Evolutionary conservation across 2,113 vertebrate species (phyloP).

Genomic region (Thomomys bottae): DNA sequence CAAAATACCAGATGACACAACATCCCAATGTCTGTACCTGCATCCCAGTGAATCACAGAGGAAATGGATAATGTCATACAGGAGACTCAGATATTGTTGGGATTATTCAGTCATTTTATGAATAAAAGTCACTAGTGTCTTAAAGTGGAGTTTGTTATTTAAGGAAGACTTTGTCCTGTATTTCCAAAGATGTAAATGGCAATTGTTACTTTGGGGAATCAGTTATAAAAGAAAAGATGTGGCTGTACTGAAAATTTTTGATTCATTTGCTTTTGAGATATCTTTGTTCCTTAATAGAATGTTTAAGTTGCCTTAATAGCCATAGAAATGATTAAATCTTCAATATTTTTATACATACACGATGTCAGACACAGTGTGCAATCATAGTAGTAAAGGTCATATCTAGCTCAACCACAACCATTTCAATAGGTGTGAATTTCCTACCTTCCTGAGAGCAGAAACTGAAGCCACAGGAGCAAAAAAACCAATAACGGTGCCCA

Average conservation of each 20-base stretch:
- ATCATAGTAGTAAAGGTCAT: neutral
- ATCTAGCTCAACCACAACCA: neutral
- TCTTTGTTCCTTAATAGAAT: no score
- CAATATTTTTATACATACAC: neutral
- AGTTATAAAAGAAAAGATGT: constrained; percentile 5
- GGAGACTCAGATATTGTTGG: constrained; percentile 16
- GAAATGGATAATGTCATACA: constrained; percentile 10
- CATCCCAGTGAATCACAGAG: constrained; percentile 32
- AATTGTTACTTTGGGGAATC: constrained; percentile 60
- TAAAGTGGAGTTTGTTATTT: constrained; percentile 41
- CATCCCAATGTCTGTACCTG: neutral
- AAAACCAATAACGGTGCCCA: no score
- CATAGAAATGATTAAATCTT: constrained; percentile 25
- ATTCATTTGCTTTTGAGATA: constrained; percentile 15
- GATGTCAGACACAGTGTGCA: neutral
- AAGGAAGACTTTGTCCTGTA: constrained; percentile 58
- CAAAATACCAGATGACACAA: constrained; percentile 56
- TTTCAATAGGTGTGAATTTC: neutral
- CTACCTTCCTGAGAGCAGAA: neutral
- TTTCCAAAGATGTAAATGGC: constrained; percentile 48
- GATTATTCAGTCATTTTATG: constrained; percentile 57
- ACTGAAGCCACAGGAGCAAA: neutral
- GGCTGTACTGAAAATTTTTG: constrained; percentile 5
- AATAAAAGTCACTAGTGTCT: constrained; percentile 63
- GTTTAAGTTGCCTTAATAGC: neutral